Conservation (phyloP, 2,113 vertebrate species). For the Leptobrachium ailaonicum region DNA sequence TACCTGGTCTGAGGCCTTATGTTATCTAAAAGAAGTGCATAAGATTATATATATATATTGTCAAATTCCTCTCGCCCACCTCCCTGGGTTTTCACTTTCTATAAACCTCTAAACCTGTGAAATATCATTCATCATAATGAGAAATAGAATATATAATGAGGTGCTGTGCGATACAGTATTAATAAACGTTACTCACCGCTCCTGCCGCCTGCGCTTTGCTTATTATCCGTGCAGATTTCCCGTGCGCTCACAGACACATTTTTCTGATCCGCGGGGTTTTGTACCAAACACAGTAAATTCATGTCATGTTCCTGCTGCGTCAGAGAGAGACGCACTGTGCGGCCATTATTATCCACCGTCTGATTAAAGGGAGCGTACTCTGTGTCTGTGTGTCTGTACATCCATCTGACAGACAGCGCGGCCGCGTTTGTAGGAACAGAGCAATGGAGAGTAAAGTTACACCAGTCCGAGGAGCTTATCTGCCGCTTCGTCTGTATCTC, state of each 20-base stretch:
- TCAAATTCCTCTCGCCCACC: too few relatives aligned
- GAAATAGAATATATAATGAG: too few relatives aligned
- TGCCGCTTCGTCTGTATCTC: neutral
- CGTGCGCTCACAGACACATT: neutral
- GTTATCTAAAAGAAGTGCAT: too few relatives aligned
- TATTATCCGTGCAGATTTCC: neutral
- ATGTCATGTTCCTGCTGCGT: neutral
- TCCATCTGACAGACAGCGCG: neutral
- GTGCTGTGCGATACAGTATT: too few relatives aligned
- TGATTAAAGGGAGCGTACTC: neutral
- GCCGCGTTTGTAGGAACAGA: neutral
- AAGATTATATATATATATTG: too few relatives aligned
- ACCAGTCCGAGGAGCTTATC: neutral
- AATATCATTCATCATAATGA: too few relatives aligned
- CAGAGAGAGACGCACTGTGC: neutral
- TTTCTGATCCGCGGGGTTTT: neutral
- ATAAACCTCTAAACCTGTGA: too few relatives aligned
- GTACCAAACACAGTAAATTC: neutral
- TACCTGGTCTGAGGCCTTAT: too few relatives aligned
- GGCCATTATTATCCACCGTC: neutral
- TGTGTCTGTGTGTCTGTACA: neutral
- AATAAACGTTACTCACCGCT: too few relatives aligned
- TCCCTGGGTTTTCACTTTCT: too few relatives aligned
- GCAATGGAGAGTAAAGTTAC: constrained; percentile 1
- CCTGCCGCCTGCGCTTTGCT: too few relatives aligned